phyloP scores from a whole-genome alignment of 2,113 vertebrate genomes.

The Colinus virginianus region DNA sequence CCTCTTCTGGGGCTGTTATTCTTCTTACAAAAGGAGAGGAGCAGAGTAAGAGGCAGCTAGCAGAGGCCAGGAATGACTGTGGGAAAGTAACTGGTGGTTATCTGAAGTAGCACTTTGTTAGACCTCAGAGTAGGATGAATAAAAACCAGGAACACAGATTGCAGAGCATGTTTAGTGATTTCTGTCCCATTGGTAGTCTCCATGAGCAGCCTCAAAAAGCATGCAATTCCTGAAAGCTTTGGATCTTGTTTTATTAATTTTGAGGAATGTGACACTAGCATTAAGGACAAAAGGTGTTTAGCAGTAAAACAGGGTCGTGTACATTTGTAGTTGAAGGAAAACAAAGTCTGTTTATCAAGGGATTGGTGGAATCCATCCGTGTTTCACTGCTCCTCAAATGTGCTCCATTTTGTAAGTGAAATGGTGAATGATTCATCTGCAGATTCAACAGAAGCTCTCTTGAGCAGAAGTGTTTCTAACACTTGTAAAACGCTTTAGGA shows the following conservation, averaged over 20 bases:
- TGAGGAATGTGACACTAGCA: not conserved
- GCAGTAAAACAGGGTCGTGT: not conserved
- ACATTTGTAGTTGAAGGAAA: not conserved
- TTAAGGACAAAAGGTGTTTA: not conserved
- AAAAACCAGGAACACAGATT: not conserved
- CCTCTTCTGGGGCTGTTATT: not conserved
- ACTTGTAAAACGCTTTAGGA: not conserved
- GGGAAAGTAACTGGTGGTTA: not conserved
- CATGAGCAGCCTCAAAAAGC: not conserved
- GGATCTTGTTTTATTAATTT: not conserved
- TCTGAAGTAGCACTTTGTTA: not conserved
- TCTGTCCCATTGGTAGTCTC: not conserved
- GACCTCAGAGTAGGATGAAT: not conserved
- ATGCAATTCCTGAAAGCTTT: not conserved
- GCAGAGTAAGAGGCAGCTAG: not conserved
- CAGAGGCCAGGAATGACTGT: not conserved
- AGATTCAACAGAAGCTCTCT: not conserved
- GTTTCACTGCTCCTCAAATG: not conserved
- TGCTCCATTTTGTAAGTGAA: not conserved
- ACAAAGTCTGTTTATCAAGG: not conserved
- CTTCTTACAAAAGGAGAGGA: not conserved
- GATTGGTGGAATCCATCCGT: not conserved
- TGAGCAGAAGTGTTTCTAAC: not conserved
- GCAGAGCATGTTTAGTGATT: not conserved
- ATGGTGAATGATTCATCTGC: not conserved